Evolutionary conservation across 1,140 invertebrate species (phyloP), one percentile per base, ranked within the genome.

Genomic region (Portunus trituberculatus): DNA sequence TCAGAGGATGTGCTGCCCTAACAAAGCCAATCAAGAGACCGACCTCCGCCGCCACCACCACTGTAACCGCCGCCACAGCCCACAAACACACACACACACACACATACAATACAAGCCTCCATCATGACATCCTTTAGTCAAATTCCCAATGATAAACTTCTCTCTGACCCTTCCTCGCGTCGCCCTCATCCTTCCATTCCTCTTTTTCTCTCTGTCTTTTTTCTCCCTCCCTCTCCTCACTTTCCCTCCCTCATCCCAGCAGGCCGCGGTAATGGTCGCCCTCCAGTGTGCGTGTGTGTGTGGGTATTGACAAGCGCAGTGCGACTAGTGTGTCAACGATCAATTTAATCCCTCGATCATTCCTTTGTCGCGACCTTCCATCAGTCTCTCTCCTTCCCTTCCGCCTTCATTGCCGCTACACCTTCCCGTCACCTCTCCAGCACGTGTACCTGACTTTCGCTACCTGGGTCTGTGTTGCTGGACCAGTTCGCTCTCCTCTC

Each of bases 161-260:
- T 20, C 25, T 8, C 67, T 25, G 67, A n/a, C 20, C 67, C 39
- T 39, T 39, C 12, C 67, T 76, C 20, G 25, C 67, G 10, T 76
- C 67, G 25, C 67, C 52, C 67, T 76, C 16, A n/a, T 25, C 67
- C 67, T 25, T 76, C 67, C 25, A 20, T 8, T 7, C 67, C 67
- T n/a, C n/a, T 76, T 76, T 76, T n/a, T 76, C 12, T 59, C 12
- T 59, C 6, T 6, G 14, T 14, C 48, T 52, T 52, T 52, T 52
- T 52, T 52, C 14, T 20, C 59, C 48, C 48, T 52, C 48, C n/a
- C 67, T 76, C 25, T 25, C 52, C 52, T 59, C 12, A n/a, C 67
- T n/a, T 76, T n/a, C 67, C 67, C 67, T 76, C 67, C 45, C 28
- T 88, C 29, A 88, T 88, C 46, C 8, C 87, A 32, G 87, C 46